These are phyloP conservation scores for Ommatoiulus sabulosus DNA, from an alignment of 2,888 invertebrate genomes.

Conservation along the genomic window DNA sequence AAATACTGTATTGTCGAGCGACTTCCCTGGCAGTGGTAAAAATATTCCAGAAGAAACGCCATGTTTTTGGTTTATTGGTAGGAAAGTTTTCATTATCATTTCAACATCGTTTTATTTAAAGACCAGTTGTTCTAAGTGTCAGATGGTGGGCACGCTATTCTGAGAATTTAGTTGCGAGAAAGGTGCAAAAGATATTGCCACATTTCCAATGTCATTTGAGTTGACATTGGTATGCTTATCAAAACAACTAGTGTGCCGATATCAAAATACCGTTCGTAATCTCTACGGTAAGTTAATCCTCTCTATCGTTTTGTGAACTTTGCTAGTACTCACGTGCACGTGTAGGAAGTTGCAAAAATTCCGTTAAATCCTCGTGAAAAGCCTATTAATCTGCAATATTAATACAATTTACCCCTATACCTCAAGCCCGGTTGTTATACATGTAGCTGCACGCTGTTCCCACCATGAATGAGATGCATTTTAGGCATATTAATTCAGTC, in stretches of 20 bases:
- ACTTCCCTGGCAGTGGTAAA: background rate
- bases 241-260: background rate
- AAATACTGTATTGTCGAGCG: too few species aligned
- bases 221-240: background rate
- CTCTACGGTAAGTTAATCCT: background rate
- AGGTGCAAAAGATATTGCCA: background rate
- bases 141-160: background rate
- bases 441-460: too few species aligned
- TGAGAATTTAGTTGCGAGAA: background rate
- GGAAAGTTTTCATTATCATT: background rate
- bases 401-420: too few species aligned
- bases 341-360: too few species aligned
- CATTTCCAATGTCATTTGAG: background rate
- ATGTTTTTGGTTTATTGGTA: background rate
- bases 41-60: background rate
- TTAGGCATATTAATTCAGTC: too few species aligned
- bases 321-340: too few species aligned
- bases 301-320: too few species aligned
- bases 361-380: too few species aligned
- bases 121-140: background rate
- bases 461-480: too few species aligned
- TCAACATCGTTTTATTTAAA: background rate
- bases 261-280: background rate
- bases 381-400: too few species aligned
- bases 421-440: too few species aligned